Evolutionary conservation across 1,140 invertebrate genomes (phyloP).

Genomic region (Delia radicum): DNA sequence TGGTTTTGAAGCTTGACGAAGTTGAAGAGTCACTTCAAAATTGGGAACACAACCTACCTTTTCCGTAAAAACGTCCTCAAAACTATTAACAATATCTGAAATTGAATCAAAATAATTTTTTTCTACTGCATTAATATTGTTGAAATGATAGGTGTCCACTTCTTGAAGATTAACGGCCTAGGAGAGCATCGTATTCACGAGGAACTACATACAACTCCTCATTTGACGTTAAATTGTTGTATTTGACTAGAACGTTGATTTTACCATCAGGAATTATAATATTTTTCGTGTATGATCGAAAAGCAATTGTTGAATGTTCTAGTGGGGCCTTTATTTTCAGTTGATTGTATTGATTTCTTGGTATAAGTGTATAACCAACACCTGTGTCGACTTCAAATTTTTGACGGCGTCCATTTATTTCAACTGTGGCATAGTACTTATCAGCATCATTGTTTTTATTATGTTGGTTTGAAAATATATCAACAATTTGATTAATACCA

Average conservation of each 20-base stretch:
- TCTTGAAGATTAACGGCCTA: conserved; percentile 8
- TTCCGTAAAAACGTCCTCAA: background rate
- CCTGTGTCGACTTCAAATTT: background rate
- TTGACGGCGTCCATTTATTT: background rate
- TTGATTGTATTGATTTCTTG: background rate
- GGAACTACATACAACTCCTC: conserved; percentile 3
- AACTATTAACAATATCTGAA: background rate
- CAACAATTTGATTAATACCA: background rate
- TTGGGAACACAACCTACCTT: background rate
- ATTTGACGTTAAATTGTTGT: background rate
- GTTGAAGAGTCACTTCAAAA: background rate
- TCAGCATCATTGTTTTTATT: background rate
- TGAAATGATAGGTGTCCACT: background rate
- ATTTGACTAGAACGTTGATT: background rate
- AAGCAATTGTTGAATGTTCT: background rate
- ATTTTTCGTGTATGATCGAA: background rate
- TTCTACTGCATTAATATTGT: background rate
- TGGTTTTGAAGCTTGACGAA: background rate
- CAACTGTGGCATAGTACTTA: background rate
- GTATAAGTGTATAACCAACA: background rate
- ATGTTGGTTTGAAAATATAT: background rate
- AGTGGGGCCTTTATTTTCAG: background rate
- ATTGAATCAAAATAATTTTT: no score
- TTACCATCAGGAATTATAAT: background rate
- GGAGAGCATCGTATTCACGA: background rate